Percentiles rank a stretch among this genome's conserved stretches.
Conservation (phyloP, 2,113 vertebrate genomes). For the Etia nguti region DNA sequence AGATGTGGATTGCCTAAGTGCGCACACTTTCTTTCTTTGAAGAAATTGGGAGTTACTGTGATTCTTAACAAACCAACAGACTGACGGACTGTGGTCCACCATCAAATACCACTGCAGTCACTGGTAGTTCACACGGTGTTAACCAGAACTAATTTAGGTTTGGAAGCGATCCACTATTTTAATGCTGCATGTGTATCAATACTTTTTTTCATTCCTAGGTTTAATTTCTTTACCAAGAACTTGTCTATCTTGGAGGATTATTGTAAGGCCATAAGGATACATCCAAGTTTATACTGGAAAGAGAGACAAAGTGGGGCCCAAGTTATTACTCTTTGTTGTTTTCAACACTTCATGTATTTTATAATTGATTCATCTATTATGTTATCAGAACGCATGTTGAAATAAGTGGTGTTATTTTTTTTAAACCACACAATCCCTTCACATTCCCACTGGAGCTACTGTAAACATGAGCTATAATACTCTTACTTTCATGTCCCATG, state of each 20-base stretch:
- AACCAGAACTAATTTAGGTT: background rate
- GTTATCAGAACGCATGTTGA: background rate
- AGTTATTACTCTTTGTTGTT: background rate
- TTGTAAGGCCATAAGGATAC: background rate
- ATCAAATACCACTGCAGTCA: background rate
- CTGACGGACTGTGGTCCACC: background rate
- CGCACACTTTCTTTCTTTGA: constrained; percentile 5
- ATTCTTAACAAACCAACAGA: background rate
- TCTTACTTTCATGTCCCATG: background rate
- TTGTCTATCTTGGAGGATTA: background rate
- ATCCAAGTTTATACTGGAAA: background rate
- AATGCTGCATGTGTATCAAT: background rate
- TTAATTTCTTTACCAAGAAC: background rate
- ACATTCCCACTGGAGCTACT: background rate
- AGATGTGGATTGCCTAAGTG: constrained; percentile 50
- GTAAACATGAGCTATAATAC: background rate
- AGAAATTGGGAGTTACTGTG: constrained; percentile 23
- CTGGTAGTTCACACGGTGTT: background rate
- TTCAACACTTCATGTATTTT: background rate
- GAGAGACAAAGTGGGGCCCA: background rate
- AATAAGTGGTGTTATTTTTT: background rate
- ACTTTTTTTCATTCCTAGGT: background rate
- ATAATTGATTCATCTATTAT: background rate
- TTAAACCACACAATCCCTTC: background rate
- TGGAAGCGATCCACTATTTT: background rate